Conservation (phyloP, 2,797 vertebrate species). For the Atherinosoma microstoma region DNA sequence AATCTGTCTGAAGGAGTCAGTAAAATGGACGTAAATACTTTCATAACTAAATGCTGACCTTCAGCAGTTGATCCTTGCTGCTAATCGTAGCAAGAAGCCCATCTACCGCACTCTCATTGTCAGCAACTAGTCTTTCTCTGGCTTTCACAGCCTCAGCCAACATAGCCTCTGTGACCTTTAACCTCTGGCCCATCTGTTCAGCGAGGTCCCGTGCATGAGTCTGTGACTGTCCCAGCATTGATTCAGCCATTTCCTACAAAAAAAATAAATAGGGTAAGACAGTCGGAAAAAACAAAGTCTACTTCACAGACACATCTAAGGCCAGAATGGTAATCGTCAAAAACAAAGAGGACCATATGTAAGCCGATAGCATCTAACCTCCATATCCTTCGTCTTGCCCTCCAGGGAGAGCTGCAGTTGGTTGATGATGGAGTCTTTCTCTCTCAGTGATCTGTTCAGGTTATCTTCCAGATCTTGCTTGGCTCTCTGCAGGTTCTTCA, state of each 20-base stretch:
- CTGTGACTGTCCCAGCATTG: constrained; percentile 80
- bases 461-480: constrained; percentile 87
- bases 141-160: constrained; percentile 83
- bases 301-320: not conserved
- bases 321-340: not conserved
- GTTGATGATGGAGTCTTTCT: constrained; percentile 85
- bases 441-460: constrained; percentile 85
- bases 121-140: constrained; percentile 80
- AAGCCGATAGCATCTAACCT: constrained; percentile 78
- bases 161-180: constrained; percentile 84
- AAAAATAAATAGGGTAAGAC: not conserved
- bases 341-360: not conserved
- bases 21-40: not conserved
- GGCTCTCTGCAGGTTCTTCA: constrained; percentile 85
- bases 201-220: constrained; percentile 74
- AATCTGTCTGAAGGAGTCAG: not conserved
- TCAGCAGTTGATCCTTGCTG: constrained; percentile 86
- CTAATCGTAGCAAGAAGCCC: constrained; percentile 82
- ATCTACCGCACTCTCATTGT: constrained; percentile 84
- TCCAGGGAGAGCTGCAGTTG: constrained; percentile 85
- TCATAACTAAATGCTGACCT: constrained; percentile 65
- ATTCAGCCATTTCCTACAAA: constrained; percentile 78
- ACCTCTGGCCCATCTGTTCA: constrained; percentile 85
- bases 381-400: constrained; percentile 85
- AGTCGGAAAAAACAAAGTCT: not conserved